Percentiles rank a stretch among this genome's conserved stretches.
Evolutionary conservation across 1,140 invertebrate genomes (phyloP).

Genomic region (Dendroctonus valens): DNA sequence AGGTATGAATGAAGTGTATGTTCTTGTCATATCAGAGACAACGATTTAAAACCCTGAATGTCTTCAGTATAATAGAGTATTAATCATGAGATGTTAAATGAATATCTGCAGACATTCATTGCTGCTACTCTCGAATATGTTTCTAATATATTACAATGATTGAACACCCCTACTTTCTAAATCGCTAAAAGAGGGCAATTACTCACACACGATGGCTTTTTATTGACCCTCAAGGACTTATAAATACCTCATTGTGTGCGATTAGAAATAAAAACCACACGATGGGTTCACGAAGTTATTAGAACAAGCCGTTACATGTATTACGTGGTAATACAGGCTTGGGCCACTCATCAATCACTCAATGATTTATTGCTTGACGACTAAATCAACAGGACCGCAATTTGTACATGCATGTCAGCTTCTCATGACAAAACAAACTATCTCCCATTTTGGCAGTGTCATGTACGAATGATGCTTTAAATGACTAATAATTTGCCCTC

Average conservation of each 20-base stretch:
- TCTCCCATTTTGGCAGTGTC: conserved; percentile 7
- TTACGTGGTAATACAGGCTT: conserved; percentile 8
- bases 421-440: conserved; percentile 15
- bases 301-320: conserved; percentile 16
- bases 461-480: conserved; percentile 12
- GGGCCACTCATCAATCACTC: conserved; percentile 14
- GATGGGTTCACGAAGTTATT: conserved; percentile 9
- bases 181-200: neutral
- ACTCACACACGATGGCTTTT: conserved; percentile 2
- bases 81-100: too few species aligned
- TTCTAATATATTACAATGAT: too few species aligned
- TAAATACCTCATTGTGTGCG: conserved; percentile 9
- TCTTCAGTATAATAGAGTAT: too few species aligned
- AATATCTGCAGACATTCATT: too few species aligned
- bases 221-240: conserved; percentile 6
- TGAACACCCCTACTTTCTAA: too few species aligned
- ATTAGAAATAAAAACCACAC: conserved; percentile 11
- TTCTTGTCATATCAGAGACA: too few species aligned
- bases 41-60: too few species aligned
- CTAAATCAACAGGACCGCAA: conserved; percentile 16
- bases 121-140: too few species aligned
- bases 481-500: conserved; percentile 1
- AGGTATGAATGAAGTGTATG: too few species aligned
- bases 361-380: conserved; percentile 14
- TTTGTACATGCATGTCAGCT: conserved; percentile 6